Base-by-base conservation (phyloP, 2,888 invertebrate genomes). In the Drosophila subquinaria region DNA sequence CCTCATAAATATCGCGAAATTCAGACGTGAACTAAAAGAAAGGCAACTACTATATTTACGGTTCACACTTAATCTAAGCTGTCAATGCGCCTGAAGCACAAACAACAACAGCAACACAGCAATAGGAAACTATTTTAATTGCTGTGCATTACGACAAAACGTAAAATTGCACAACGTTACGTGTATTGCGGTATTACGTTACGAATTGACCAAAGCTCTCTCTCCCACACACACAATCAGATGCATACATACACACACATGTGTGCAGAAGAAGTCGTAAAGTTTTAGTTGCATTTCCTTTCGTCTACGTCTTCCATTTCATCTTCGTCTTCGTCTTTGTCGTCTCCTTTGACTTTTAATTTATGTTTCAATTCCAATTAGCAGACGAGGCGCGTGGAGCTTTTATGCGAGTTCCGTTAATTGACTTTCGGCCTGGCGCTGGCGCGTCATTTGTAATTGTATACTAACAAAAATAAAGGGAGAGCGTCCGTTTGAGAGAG, bases 301-400 rank as follows among this genome's bases (percentile, higher is more conserved):
- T 85, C 72, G 61, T 77, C 67, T 73, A 56, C 57, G 70, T 66
- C 38, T 67, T 52, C 47, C 51, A 66, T 48, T 71, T 30, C 57
- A 51, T 72, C 68, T 81, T 60, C 70, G 56, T 72, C 68, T 81
- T 60, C 70, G 56, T 69, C 56, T 63, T 57, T 74, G 64, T 59
- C 53, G 35, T 53, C 76, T 75, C 78, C 90, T 90, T 87, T 86
- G 92, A 91, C 91, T 91, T 91, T 92, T 92, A 92, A 92, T 92
- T 92, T 92, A 92, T 92, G 92, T 92, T 92, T 92, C 92, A 90
- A 90, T 92, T 91, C 91, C 92, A 92, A 92, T 92, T 92, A 92
- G 92, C 88, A 76, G 86, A 79, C 87, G 80, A 86, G 85, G 77
- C 88, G 79, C 85, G 74, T 74, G 60, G 74, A 69, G 72, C 81